Evolutionary conservation across 2,888 invertebrate species (phyloP), one percentile per base, ranked within the genome.

Genomic region (Sinelater perroti): DNA sequence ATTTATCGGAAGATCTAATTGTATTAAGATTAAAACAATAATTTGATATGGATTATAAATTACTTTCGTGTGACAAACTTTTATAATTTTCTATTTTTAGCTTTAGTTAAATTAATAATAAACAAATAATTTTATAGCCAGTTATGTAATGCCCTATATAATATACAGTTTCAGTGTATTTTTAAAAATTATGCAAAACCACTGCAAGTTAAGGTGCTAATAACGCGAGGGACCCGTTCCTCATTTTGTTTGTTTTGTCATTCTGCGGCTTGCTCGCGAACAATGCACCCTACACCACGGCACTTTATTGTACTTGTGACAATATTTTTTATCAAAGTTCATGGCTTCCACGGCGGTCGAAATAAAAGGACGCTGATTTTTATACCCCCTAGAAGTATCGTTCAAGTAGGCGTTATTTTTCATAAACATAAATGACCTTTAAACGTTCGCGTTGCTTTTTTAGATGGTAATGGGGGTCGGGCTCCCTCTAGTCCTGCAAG

Each of bases 401-500:
- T 64, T 10, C 60, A 62, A 51, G 64, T 64, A 54, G 28, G 42
- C n/a, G 24, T n/a, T n/a, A n/a, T n/a, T n/a, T n/a, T n/a, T n/a
- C n/a, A n/a, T n/a, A n/a, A n/a, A 11, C 1, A 1, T 33, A 8
- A 3, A n/a, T n/a, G n/a, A n/a, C n/a, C n/a, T n/a, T n/a, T n/a
- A n/a, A n/a, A n/a, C n/a, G n/a, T n/a, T n/a, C n/a, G n/a, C n/a
- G n/a, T n/a, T n/a, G n/a, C n/a, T n/a, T n/a, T 17, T 10, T 20
- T 67, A 81, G 81, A 67, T 80, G 52, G 79, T 82, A 63, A 69
- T 78, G 66, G 82, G 82, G 50, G 72, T 80, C 60, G 82, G 81
- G 63, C 70, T 81, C 49, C 82, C 82, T 10, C 77, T 81, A 70
- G 80, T 80, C 67, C 70, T 79, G 18, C 71, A 77, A 51, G 77